Evolutionary conservation across 1,140 invertebrate species (phyloP).

Genomic region (Limonius californicus): DNA sequence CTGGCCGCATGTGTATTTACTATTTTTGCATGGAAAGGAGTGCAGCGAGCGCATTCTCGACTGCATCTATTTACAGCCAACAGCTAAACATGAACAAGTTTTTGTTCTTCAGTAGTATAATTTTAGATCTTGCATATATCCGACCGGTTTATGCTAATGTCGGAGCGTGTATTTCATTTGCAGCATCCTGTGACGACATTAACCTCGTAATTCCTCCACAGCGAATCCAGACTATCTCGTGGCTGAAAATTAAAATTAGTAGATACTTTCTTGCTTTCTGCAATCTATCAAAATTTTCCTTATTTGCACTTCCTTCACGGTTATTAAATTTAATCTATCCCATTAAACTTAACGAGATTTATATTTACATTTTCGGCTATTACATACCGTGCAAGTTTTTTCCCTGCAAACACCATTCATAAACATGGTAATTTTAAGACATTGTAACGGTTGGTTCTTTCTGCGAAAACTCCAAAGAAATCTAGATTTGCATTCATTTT

Average conservation of each 20-base stretch:
- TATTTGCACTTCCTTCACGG: not conserved
- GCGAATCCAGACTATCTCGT: not conserved
- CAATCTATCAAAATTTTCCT: not conserved
- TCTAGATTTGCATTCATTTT: too few relatives aligned
- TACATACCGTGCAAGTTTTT: too few relatives aligned
- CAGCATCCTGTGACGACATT: conserved; percentile 12
- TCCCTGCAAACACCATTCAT: too few relatives aligned
- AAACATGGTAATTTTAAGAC: too few relatives aligned
- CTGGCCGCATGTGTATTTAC: not conserved
- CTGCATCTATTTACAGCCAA: conserved; percentile 34
- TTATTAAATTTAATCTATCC: too few relatives aligned
- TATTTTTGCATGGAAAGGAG: not conserved
- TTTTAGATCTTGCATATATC: conserved; percentile 36
- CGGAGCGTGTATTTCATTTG: conserved; percentile 32
- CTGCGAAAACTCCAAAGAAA: too few relatives aligned
- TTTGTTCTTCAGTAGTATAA: conserved; percentile 36
- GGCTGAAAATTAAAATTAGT: not conserved
- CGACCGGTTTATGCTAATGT: conserved; percentile 37
- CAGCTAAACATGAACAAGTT: conserved; percentile 34
- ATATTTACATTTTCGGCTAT: too few relatives aligned
- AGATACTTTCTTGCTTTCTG: not conserved
- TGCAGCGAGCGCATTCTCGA: conserved; percentile 10
- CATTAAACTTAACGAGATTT: too few relatives aligned
- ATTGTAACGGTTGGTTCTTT: too few relatives aligned
- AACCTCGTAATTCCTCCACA: conserved; percentile 4